These are phyloP conservation scores for Amphilophus citrinellus DNA, from an alignment of 2,113 vertebrate genomes.

Conservation along the genomic window DNA sequence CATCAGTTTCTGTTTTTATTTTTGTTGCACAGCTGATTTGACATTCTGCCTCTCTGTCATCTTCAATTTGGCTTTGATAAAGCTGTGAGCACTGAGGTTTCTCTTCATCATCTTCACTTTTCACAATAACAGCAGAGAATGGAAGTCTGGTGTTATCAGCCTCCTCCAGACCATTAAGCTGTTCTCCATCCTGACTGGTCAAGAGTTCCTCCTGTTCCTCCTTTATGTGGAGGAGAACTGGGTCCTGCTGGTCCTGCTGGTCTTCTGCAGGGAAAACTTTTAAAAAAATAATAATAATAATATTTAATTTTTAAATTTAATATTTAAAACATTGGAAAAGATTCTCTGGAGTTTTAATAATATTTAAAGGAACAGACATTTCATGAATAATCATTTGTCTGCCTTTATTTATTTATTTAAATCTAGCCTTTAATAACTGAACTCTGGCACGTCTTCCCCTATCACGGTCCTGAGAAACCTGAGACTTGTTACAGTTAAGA, in stretches of 20 bases:
- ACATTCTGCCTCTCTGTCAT: accelerated
- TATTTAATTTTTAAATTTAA: no score
- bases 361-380: background rate
- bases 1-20: background rate
- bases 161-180: background rate
- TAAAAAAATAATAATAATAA: background rate
- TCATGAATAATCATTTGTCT: background rate
- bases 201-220: background rate
- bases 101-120: constrained; percentile 9
- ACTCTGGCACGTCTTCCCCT: background rate
- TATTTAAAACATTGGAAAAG: background rate
- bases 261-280: background rate
- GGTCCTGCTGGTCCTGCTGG: background rate
- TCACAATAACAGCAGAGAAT: background rate
- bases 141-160: background rate
- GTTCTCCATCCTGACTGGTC: constrained; percentile 8
- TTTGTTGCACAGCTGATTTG: background rate
- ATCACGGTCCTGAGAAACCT: background rate
- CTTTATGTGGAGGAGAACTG: constrained; percentile 4
- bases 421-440: background rate
- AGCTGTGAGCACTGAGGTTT: background rate
- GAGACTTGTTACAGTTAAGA: no score
- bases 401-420: background rate
- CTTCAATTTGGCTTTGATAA: background rate
- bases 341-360: background rate